These are phyloP conservation scores for Ichneumoninae sp. DNA, from an alignment of 2,888 invertebrate species.

Conservation along the genomic window DNA sequence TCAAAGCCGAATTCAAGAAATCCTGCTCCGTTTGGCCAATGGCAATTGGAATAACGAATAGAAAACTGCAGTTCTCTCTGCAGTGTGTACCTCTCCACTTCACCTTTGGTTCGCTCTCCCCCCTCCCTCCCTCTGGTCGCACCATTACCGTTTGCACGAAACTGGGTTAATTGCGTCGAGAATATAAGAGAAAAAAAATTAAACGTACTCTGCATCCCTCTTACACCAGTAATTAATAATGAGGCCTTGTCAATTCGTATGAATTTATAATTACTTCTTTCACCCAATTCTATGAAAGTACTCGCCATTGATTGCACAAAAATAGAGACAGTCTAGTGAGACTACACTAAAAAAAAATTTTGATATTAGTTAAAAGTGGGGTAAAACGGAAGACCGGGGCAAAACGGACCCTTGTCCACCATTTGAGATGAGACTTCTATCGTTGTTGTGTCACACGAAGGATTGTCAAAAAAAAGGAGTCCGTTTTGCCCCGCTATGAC, in stretches of 20 bases:
- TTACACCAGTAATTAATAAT: constrained; percentile 50
- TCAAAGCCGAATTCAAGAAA: constrained; percentile 55
- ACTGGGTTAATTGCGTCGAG: constrained; percentile 69
- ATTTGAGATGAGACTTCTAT: no score
- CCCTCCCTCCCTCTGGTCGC: constrained; percentile 43
- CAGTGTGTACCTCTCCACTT: constrained; percentile 25
- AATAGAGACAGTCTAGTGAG: neutral
- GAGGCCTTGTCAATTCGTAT: constrained; percentile 47
- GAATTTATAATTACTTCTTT: constrained; percentile 38
- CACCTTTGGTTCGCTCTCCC: constrained; percentile 41
- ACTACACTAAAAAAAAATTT: neutral
- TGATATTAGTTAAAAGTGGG: no score
- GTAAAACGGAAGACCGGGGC: no score
- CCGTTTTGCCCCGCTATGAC: neutral
- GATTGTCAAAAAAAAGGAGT: neutral
- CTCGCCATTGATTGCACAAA: neutral
- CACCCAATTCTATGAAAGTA: constrained; percentile 21
- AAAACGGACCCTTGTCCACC: no score
- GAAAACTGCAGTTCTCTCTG: constrained; percentile 41
- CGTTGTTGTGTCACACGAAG: no score
- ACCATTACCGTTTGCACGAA: constrained; percentile 59
- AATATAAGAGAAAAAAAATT: constrained; percentile 54
- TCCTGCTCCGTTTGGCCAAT: constrained; percentile 50
- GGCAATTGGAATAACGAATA: constrained; percentile 67
- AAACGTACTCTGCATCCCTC: constrained; percentile 36